Evolutionary conservation across 2,888 invertebrate species (phyloP).

Genomic region (Drosophila borborema): DNA sequence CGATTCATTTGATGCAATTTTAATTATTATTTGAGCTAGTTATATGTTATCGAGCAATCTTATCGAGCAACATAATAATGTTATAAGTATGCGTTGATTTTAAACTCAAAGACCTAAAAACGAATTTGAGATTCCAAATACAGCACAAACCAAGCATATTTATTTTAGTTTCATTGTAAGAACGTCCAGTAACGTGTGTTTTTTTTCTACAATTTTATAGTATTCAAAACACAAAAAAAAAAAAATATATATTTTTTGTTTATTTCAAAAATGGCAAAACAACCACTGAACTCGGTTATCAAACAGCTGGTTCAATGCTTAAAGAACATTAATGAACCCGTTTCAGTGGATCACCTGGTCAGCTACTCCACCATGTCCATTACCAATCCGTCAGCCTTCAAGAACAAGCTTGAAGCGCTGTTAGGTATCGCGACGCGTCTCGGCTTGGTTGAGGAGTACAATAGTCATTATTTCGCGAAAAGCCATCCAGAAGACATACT

Average conservation of each 20-base stretch:
- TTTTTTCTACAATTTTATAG: background rate
- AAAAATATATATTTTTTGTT: background rate
- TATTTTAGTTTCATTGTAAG: background rate
- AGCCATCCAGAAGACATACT: constrained; percentile 26
- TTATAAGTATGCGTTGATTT: too few species aligned
- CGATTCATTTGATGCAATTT: background rate
- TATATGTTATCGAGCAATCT: background rate
- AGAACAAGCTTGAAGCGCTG: background rate
- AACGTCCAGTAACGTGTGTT: background rate
- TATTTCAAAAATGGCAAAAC: constrained; percentile 10
- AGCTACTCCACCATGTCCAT: background rate
- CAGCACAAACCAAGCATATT: background rate
- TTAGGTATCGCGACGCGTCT: constrained; percentile 3
- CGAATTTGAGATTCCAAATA: background rate
- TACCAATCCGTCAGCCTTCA: background rate
- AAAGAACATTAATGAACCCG: constrained; percentile 23
- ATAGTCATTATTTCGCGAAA: constrained; percentile 14
- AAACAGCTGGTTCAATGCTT: constrained; percentile 17
- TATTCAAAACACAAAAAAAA: background rate
- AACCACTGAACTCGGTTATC: background rate
- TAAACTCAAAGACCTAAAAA: background rate
- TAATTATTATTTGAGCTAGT: background rate
- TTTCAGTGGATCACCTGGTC: constrained; percentile 14
- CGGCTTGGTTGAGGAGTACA: constrained; percentile 9
- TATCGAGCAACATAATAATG: background rate